A percentile compares a stretch with the other conserved stretches of the same genome.
phyloP scores from a whole-genome alignment of 2,888 invertebrate genomes.

The Oxyscelio sp. region DNA sequence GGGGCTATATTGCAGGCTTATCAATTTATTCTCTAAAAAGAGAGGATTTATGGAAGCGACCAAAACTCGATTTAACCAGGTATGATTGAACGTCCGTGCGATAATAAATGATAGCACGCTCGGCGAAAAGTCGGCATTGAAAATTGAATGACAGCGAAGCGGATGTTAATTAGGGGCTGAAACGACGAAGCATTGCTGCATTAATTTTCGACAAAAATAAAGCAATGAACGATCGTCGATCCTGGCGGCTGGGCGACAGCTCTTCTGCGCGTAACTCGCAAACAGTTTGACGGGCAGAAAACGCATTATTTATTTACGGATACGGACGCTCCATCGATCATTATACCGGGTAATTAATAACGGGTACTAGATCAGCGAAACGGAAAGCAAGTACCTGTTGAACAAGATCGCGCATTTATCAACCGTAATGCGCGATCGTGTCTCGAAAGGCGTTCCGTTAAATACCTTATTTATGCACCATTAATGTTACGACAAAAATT shows the following conservation, averaged over 20 bases:
- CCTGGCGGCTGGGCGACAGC: conserved; percentile 60
- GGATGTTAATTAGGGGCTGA: conserved; percentile 43
- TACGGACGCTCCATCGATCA: conserved; percentile 65
- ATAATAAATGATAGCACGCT: conserved; percentile 12
- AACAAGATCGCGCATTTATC: conserved; percentile 71
- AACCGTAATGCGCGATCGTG: conserved; percentile 53
- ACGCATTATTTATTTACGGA: conserved; percentile 66
- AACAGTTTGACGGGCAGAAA: conserved; percentile 52
- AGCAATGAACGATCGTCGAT: conserved; percentile 21
- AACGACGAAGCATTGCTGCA: conserved; percentile 12
- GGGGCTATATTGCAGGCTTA: no score
- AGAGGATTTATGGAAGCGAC: conserved; percentile 13
- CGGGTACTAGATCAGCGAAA: conserved; percentile 71
- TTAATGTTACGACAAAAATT: conserved; percentile 40
- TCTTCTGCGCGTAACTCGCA: conserved; percentile 65
- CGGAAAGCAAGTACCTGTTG: conserved; percentile 71
- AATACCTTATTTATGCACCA: conserved; percentile 64
- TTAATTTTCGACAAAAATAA: conserved; percentile 46
- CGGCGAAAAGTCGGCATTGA: conserved; percentile 8
- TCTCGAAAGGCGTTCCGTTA: conserved; percentile 60
- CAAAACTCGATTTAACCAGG: conserved; percentile 22
- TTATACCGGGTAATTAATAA: conserved; percentile 72
- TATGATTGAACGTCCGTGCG: conserved; percentile 27
- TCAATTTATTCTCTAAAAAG: no score
- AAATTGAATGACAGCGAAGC: conserved; percentile 43